Evolutionary conservation across 2,888 invertebrate species (phyloP), one percentile per base, ranked within the genome.

Genomic region (Aquatica leii): DNA sequence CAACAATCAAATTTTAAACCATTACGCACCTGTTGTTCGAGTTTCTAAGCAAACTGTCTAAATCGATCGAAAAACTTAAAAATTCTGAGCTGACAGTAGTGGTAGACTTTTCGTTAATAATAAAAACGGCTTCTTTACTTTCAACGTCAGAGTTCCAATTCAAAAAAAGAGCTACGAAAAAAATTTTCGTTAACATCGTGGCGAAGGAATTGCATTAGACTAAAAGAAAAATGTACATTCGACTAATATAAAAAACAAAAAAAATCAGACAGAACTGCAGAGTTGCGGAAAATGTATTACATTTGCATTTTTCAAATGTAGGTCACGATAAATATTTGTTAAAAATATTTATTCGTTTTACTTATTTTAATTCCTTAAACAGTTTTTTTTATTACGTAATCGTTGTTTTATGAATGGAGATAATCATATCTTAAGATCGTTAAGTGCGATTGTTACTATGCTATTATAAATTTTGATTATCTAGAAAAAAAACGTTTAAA

Each of bases 1-100:
- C 15, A 14, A n/a, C n/a, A 15, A 17, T 5, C 14, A 48, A 17
- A 3, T 12, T 48, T 14, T 48, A 48, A 6, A 6, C 21, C 17
- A 41, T 5, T 60, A 76, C 80, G 79, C 77, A 84, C 84, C 80
- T 81, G 34, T 81, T 71, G 69, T 77, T 79, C 65, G 81, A 79
- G 69, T 82, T 82, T 54, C 81, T 82, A 69, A 85, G 84, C 61
- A 92, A 76, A 74, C 88, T 84, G 54, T 86, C 86, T 0, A 92
- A 92, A 74, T 90, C 90, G 4, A 93, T 81, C 0, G 90, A 87
- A 67, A 92, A 86, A 79, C 92, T 92, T 11, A 93, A 79, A 77
- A 92, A 93, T 73, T 86, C 87, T 53, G 87, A 88, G 73, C 88
- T 89, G 1, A 91, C 87, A 62, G 86, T 87, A 4, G 89, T 79